Evolutionary conservation across 2,113 vertebrate genomes (phyloP).

Genomic region (Bambusicola thoracicus): DNA sequence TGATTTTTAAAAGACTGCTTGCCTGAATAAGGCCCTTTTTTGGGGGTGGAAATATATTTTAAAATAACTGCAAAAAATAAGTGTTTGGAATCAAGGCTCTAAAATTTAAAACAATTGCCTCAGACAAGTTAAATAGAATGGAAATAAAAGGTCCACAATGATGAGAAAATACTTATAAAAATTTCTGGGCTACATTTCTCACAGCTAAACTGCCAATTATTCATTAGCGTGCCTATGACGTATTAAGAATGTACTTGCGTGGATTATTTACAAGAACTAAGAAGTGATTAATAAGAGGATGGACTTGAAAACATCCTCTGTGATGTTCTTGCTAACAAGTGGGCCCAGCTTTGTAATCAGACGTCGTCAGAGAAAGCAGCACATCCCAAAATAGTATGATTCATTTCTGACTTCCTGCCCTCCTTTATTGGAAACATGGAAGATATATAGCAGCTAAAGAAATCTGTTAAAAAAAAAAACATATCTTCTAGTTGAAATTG

Average conservation of each 20-base stretch:
- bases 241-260: slow-evolving; percentile 73
- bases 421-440: slow-evolving; percentile 28
- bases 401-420: slow-evolving; percentile 72
- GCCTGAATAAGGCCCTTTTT: background rate
- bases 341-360: slow-evolving; percentile 76
- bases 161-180: slow-evolving; percentile 69
- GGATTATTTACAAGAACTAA: slow-evolving; percentile 80
- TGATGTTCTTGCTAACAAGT: slow-evolving; percentile 77
- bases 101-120: slow-evolving; percentile 60
- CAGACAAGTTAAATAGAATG: slow-evolving; percentile 51
- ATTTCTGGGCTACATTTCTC: slow-evolving; percentile 41
- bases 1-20: slow-evolving; percentile 51
- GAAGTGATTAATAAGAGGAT: slow-evolving; percentile 78
- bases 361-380: slow-evolving; percentile 47
- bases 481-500: background rate
- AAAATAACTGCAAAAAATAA: slow-evolving; percentile 40
- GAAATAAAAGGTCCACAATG: slow-evolving; percentile 21
- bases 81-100: slow-evolving; percentile 43
- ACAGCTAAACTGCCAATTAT: slow-evolving; percentile 63
- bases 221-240: slow-evolving; percentile 68
- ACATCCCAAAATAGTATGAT: slow-evolving; percentile 70
- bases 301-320: slow-evolving; percentile 70
- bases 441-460: background rate
- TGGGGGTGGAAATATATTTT: slow-evolving; percentile 12
- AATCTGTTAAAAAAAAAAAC: background rate